A percentile compares a stretch with the other conserved stretches of the same genome.
Conservation (phyloP, 2,113 vertebrate species). For the Caranx melampygus region DNA sequence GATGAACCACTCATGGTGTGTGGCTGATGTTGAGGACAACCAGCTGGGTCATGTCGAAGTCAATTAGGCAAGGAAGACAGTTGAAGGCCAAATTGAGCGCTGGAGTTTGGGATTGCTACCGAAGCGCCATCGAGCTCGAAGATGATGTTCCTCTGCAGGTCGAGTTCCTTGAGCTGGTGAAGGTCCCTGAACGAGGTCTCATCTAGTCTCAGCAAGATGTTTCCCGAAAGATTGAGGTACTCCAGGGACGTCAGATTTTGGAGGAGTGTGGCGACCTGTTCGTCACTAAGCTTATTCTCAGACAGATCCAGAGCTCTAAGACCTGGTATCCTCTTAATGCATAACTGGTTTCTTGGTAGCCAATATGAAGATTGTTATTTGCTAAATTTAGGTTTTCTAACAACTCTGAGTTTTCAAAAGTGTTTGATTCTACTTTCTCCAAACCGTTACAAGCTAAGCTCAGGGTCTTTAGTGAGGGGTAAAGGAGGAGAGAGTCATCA, state of each 20-base stretch:
- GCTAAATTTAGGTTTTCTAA: conserved; percentile 86
- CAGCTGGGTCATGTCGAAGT: conserved; percentile 89
- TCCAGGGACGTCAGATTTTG: conserved; percentile 89
- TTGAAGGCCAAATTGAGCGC: conserved; percentile 93
- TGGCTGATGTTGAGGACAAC: conserved; percentile 90
- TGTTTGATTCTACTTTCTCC: conserved; percentile 67
- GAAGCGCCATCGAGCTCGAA: conserved; percentile 94
- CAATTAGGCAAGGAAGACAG: conserved; percentile 89
- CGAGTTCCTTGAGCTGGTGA: conserved; percentile 85
- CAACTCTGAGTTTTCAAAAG: conserved; percentile 81
- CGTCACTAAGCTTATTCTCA: conserved; percentile 88
- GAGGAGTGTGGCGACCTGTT: conserved; percentile 85
- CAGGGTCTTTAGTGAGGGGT: conserved; percentile 84
- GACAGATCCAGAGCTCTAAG: conserved; percentile 89
- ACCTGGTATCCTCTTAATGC: conserved; percentile 81
- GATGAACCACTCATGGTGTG: conserved; percentile 91
- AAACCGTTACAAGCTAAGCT: conserved; percentile 86
- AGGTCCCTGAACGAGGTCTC: conserved; percentile 85
- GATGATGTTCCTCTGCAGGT: conserved; percentile 91
- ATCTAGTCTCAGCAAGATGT: conserved; percentile 89
- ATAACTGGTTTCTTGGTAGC: conserved; percentile 79
- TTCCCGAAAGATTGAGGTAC: conserved; percentile 89
- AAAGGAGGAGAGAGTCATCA: conserved; percentile 81
- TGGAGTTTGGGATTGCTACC: conserved; percentile 84
- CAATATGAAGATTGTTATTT: conserved; percentile 85